Conservation (phyloP, 2,113 vertebrate species). For the Pachyramphus minor region DNA sequence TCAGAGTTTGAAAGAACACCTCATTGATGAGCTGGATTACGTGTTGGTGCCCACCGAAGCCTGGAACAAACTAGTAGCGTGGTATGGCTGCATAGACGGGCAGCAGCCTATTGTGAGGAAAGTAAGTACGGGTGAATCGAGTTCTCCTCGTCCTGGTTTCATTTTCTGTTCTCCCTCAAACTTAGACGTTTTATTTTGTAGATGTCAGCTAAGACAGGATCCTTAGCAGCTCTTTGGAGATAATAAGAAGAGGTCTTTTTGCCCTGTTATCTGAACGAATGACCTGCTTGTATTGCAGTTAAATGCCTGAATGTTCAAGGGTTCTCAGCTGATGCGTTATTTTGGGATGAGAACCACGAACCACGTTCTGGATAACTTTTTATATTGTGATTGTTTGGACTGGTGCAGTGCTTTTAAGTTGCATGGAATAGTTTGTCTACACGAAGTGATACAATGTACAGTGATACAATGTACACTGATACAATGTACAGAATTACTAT, state of each 20-base stretch:
- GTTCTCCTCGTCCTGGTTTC: neutral
- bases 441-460: neutral
- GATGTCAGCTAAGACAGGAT: neutral
- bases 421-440: neutral
- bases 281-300: neutral
- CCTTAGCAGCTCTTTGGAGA: neutral
- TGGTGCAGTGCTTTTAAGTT: neutral
- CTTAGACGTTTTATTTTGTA: neutral
- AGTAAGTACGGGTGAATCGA: conserved; percentile 67
- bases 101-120: conserved; percentile 92
- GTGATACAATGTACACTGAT: neutral
- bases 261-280: neutral
- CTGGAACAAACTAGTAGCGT: conserved; percentile 88
- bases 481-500: neutral
- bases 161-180: neutral
- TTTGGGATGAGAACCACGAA: neutral
- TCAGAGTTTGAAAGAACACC: conserved; percentile 89
- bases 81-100: conserved; percentile 89
- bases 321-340: neutral
- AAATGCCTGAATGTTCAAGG: neutral
- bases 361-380: neutral
- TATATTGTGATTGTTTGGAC: neutral
- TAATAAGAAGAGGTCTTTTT: neutral
- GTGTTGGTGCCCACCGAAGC: conserved; percentile 91
- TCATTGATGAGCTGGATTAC: conserved; percentile 95